Conservation (phyloP, 2,113 vertebrate genomes). For the Anguilla japonica region DNA sequence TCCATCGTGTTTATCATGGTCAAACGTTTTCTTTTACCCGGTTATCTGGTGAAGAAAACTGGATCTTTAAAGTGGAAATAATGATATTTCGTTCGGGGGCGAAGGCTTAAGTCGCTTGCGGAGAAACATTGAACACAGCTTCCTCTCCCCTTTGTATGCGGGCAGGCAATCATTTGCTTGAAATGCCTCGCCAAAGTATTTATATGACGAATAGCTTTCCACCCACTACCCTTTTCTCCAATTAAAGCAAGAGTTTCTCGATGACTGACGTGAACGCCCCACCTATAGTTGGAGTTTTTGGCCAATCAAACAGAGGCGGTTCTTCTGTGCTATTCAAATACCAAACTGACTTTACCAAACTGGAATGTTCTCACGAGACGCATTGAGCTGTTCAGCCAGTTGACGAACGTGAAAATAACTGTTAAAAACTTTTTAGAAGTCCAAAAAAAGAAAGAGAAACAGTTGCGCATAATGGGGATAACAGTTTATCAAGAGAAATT, state of each 20-base stretch:
- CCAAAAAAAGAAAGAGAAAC: not conserved
- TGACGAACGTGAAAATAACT: not conserved
- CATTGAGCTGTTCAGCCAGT: slow-evolving; percentile 25
- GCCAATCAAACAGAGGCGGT: slow-evolving; percentile 79
- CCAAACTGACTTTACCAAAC: slow-evolving; percentile 69
- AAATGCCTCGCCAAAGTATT: slow-evolving; percentile 60
- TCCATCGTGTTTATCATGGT: slow-evolving; percentile 77
- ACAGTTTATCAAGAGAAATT: not conserved
- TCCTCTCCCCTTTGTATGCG: slow-evolving; percentile 45
- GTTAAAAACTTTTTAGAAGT: not conserved
- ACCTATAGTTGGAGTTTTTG: slow-evolving; percentile 41
- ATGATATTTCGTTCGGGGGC: slow-evolving; percentile 50
- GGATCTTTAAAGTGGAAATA: slow-evolving; percentile 48
- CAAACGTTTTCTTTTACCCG: slow-evolving; percentile 32
- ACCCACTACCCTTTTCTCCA: slow-evolving; percentile 54
- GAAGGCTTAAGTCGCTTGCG: slow-evolving; percentile 58
- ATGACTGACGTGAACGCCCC: slow-evolving; percentile 66
- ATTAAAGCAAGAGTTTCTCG: slow-evolving; percentile 29
- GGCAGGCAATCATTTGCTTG: slow-evolving; percentile 73
- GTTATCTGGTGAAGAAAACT: slow-evolving; percentile 34
- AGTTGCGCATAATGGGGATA: not conserved
- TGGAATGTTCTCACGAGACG: slow-evolving; percentile 71
- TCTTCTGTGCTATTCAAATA: slow-evolving; percentile 75
- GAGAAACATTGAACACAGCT: slow-evolving; percentile 62
- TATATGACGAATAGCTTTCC: slow-evolving; percentile 59